A percentile compares a stretch with the other conserved stretches of the same genome.
Conservation (phyloP, 2,888 invertebrate species). For the Torymus tubicola region DNA sequence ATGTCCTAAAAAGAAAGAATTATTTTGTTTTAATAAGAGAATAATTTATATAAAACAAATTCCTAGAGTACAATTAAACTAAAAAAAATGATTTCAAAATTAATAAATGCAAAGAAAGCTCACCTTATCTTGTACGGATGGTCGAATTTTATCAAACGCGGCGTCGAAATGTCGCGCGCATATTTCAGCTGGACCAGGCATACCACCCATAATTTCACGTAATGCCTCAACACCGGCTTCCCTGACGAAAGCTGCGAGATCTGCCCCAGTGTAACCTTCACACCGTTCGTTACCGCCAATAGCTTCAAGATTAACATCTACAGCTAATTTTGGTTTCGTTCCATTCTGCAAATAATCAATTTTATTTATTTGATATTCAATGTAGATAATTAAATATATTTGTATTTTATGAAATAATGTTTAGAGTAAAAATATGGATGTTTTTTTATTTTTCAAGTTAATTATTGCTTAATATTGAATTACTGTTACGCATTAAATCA, state of each 20-base stretch:
- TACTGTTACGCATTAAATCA: too few species aligned
- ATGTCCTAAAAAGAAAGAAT: conserved; percentile 79
- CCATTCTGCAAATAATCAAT: conserved; percentile 80
- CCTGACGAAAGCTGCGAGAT: conserved; percentile 91
- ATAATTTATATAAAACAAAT: conserved; percentile 6
- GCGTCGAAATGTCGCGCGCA: conserved; percentile 86
- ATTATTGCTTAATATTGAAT: too few species aligned
- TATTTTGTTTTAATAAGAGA: background rate
- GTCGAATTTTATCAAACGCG: conserved; percentile 88
- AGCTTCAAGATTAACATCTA: conserved; percentile 86
- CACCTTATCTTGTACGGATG: conserved; percentile 89
- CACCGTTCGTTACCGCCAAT: conserved; percentile 83
- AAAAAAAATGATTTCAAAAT: conserved; percentile 8
- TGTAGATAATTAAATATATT: too few species aligned
- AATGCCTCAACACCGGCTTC: conserved; percentile 91
- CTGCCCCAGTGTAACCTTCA: conserved; percentile 94
- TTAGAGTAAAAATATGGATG: too few species aligned
- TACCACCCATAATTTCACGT: conserved; percentile 84
- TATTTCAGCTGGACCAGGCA: conserved; percentile 76
- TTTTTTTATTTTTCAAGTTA: too few species aligned
- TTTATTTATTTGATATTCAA: too few species aligned
- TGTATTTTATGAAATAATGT: too few species aligned
- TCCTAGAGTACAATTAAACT: conserved; percentile 5
- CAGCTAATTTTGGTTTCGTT: conserved; percentile 85
- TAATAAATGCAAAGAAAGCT: conserved; percentile 28